Evolutionary conservation across 2,797 vertebrate genomes (phyloP), one percentile per base, ranked within the genome.

Genomic region (Alauda arvensis): DNA sequence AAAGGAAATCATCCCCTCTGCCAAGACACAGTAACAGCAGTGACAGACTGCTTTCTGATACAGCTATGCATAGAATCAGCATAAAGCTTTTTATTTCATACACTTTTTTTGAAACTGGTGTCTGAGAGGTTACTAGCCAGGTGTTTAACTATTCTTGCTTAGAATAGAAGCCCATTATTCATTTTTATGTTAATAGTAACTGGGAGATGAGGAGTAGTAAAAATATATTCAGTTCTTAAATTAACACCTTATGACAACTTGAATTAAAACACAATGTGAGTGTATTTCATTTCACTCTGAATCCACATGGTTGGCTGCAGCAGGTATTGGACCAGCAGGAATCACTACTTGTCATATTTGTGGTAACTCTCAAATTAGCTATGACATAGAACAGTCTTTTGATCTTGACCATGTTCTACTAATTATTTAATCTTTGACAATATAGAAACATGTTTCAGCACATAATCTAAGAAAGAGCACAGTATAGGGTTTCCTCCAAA

Each of bases 341-440:
- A 83, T 87, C 82, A 66, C 76, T 83, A n/a, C 53, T 42, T 91
- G 80, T 90, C 89, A 79, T 94, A 90, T 81, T 92, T 91, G 81
- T 65, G 67, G 88, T 82, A 87, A 86, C 61, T 87, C 92, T 87
- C 75, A 95, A 96, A 96, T 96, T 95, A 94, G 70, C 87, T 92
- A 60, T 94, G 94, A 95, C 89, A 91, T 45, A 80, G 81, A 83
- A 69, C 57, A 88, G 77, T 67, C 82, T 94, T 97, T 96, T 97
- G 95, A 97, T 96, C 95, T 94, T 95, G 88, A 94, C 88, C 88
- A 69, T 85, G 77, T 96, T 96, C 92, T 95, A 84, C 93, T 96
- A 96, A 96, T 97, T 95, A 95, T 96, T 96, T 96, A 95, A 95
- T 96, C 89, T 94, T 49, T 94, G 92, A 95, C 91, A 96, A 93